These are phyloP conservation scores for Germaria angustata DNA, from an alignment of 2,888 invertebrate species.

Conservation along the genomic window DNA sequence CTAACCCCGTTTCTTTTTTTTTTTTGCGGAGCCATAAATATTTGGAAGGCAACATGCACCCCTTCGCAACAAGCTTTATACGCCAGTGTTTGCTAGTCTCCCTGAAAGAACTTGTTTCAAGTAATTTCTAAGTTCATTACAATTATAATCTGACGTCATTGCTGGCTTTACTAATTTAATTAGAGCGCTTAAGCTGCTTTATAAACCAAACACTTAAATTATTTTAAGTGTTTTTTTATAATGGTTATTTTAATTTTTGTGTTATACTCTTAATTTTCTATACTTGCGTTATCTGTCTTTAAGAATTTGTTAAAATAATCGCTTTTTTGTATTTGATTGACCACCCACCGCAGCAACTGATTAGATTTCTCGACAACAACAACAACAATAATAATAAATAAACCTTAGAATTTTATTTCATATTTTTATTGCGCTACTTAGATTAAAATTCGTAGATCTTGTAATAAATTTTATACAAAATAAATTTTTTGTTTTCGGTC, in stretches of 20 bases:
- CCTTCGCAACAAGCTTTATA: too few species aligned
- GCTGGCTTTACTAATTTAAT: slow-evolving; percentile 24
- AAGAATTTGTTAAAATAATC: not conserved
- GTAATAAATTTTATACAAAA: too few species aligned
- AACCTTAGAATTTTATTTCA: slow-evolving; percentile 5
- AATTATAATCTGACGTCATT: slow-evolving; percentile 45
- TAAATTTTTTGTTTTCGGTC: slow-evolving; percentile 5
- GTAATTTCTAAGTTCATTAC: not conserved
- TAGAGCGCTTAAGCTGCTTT: not conserved
- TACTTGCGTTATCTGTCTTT: not conserved
- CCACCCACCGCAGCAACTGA: slow-evolving; percentile 58
- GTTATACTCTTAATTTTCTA: not conserved
- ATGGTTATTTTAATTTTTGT: not conserved
- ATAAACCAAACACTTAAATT: not conserved
- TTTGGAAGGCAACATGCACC: too few species aligned
- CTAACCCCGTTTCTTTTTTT: too few species aligned
- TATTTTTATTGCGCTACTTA: not conserved
- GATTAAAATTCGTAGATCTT: slow-evolving; percentile 16
- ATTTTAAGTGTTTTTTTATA: not conserved
- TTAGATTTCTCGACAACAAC: slow-evolving; percentile 22
- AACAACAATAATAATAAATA: not conserved
- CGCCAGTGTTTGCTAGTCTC: too few species aligned
- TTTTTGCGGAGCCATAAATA: too few species aligned
- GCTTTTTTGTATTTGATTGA: slow-evolving; percentile 27
- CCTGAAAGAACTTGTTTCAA: not conserved